phyloP scores from a whole-genome alignment of 2,888 invertebrate genomes.

The Troides aeacus region DNA sequence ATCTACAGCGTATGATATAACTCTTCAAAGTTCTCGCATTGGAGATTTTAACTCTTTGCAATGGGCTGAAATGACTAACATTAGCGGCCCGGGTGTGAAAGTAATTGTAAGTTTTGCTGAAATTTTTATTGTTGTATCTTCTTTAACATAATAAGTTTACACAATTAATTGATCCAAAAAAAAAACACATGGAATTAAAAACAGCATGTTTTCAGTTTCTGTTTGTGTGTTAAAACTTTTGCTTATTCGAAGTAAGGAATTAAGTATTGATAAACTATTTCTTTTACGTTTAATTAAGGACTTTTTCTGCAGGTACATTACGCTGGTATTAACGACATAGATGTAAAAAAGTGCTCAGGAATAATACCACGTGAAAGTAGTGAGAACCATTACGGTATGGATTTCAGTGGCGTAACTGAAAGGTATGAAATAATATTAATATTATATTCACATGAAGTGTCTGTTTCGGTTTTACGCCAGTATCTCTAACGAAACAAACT shows the following conservation, averaged over 20 bases:
- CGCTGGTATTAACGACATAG: constrained; percentile 39
- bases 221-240: no score
- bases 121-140: neutral
- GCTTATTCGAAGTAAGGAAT: no score
- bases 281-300: neutral
- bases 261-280: no score
- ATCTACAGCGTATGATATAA: constrained; percentile 27
- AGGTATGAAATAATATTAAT: constrained; percentile 38
- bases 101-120: constrained; percentile 46
- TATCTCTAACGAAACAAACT: no score
- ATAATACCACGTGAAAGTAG: constrained; percentile 29
- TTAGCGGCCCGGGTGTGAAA: constrained; percentile 37
- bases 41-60: constrained; percentile 48
- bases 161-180: no score
- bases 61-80: constrained; percentile 45
- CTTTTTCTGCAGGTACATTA: constrained; percentile 34
- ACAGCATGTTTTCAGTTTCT: no score
- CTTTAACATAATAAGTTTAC: neutral
- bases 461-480: no score
- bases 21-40: constrained; percentile 37
- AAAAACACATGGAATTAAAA: no score
- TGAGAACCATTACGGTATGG: constrained; percentile 50
- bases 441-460: neutral
- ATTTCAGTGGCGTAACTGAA: constrained; percentile 57
- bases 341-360: constrained; percentile 47